Base-by-base conservation (phyloP, 1,140 invertebrate species). In the Saxidomus purpurata region DNA sequence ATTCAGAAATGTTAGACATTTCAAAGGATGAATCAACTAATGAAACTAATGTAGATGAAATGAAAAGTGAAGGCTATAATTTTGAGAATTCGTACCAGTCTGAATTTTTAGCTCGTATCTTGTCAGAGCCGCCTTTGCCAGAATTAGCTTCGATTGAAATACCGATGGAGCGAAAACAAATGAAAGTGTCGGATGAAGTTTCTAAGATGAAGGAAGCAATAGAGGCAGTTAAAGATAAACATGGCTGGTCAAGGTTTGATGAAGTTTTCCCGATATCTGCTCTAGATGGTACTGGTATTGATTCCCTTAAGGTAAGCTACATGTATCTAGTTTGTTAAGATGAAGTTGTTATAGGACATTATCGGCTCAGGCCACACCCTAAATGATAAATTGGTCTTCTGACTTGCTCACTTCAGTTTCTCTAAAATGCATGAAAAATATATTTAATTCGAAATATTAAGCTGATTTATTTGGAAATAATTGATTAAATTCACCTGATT, bases 211-310 rank as follows among this genome's bases (percentile, higher is more conserved):
- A 61, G 40, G 74, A 87, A 67, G 85, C 85, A 3, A 17, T 36
- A 13, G 47, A n/a, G 3, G 59, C 69, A 8, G 36, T 25, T 0
- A 59, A 31, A 63, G 55, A 52, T 8, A 76, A 49, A 25, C 77
- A 63, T 38, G 97, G 97, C 6, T 98, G 97, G 97, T 97, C 97
- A 63, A 94, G 97, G 90, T 99, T 99, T 94, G 96, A 96, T 22
- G 97, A 98, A 93, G 97, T 99, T 36, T 99, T 99, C 94, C 97
- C 99, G 96, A 96, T 99, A 19, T 99, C 98, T 31, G 97, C 98
- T 0, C 94, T 98, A 47, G 97, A 97, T 80, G 97, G 97, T 61
- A 97, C 97, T 95, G 98, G 98, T 22, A 94, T 98, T 52, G 96
- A 97, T 38, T 97, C 97, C 92, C 95, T 99, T n/a, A 97, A 97